phyloP scores from a whole-genome alignment of 2,888 invertebrate species.

The Drosophila dives region DNA sequence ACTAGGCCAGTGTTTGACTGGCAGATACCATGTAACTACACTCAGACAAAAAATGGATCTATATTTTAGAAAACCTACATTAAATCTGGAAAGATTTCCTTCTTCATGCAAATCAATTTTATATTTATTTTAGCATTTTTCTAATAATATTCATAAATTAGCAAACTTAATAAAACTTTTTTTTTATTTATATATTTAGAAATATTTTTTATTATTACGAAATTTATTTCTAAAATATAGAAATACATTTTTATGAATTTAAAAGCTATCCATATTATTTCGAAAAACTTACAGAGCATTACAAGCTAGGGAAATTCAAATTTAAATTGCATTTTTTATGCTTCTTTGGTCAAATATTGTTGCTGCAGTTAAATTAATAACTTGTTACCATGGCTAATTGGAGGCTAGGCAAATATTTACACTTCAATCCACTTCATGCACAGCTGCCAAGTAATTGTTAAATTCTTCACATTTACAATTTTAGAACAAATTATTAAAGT shows the following conservation, averaged over 20 bases:
- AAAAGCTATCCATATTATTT: no score
- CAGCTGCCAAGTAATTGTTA: constrained; percentile 18
- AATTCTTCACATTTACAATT: constrained; percentile 24
- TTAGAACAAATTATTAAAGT: not conserved
- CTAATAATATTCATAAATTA: not conserved
- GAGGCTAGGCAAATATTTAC: constrained; percentile 58
- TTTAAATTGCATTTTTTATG: constrained; percentile 24
- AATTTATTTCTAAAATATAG: no score
- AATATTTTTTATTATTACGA: no score
- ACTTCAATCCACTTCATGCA: constrained; percentile 29
- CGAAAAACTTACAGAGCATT: not conserved
- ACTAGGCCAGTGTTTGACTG: not conserved
- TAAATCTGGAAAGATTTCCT: not conserved
- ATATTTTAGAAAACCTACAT: not conserved
- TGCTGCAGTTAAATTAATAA: constrained; percentile 43
- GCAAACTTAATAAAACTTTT: not conserved
- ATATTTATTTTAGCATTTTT: not conserved
- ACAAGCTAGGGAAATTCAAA: not conserved
- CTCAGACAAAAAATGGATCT: not conserved
- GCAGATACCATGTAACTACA: not conserved
- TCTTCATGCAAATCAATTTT: not conserved
- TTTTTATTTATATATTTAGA: not conserved
- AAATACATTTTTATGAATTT: not conserved
- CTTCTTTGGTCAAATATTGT: constrained; percentile 12
- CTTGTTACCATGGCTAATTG: constrained; percentile 51